A percentile compares a stretch with the other conserved stretches of the same genome.
phyloP scores from a whole-genome alignment of 2,797 vertebrate genomes.

The Podargus strigoides region DNA sequence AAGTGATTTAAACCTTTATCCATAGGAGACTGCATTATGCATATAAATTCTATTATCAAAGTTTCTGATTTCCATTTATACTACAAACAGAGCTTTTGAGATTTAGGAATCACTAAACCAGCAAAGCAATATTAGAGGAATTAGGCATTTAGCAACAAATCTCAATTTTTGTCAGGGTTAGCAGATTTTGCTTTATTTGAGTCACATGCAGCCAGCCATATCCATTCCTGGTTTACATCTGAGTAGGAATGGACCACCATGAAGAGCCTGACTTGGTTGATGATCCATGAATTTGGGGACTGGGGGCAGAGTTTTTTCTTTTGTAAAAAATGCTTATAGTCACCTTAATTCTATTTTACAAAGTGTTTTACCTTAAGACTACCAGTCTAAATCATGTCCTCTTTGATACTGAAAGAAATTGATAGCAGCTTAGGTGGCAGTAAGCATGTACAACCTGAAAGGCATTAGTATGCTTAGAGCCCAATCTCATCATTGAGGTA shows the following conservation, averaged over 20 bases:
- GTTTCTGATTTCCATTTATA: background rate
- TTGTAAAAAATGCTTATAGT: background rate
- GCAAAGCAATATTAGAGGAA: background rate
- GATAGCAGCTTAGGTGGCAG: background rate
- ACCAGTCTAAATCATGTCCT: background rate
- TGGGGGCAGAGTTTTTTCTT: background rate
- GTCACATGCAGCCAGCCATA: background rate
- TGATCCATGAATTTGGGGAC: rapidly evolving
- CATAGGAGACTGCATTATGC: background rate
- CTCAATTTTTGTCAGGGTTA: background rate
- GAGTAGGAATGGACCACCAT: background rate
- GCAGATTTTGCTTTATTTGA: background rate
- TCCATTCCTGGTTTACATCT: background rate
- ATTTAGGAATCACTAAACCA: background rate
- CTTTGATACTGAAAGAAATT: background rate
- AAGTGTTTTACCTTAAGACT: background rate
- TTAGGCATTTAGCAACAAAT: background rate
- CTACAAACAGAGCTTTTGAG: background rate
- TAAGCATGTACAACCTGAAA: background rate
- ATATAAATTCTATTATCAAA: background rate
- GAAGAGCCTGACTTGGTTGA: background rate
- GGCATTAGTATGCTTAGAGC: background rate
- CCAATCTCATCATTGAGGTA: background rate
- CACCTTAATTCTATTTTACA: background rate
- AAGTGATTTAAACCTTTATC: background rate